phyloP scores from a whole-genome alignment of 2,113 vertebrate genomes.

The Pampusana beccarii region DNA sequence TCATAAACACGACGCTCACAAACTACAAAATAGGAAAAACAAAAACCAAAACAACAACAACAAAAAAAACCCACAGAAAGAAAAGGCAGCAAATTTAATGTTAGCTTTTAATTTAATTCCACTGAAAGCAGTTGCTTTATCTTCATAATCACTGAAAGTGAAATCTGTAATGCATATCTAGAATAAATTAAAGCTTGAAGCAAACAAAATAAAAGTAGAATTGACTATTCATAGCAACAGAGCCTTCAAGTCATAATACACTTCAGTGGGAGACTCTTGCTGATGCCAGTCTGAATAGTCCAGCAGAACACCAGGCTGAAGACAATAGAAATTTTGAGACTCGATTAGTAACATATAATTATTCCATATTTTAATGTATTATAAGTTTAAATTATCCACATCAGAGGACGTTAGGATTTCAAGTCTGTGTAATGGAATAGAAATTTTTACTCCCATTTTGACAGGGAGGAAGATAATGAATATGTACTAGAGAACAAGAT shows the following conservation, averaged over 20 bases:
- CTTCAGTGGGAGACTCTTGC: neutral
- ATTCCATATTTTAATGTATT: neutral
- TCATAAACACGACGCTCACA: slow-evolving; percentile 31
- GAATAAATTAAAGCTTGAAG: slow-evolving; percentile 44
- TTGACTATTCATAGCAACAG: neutral
- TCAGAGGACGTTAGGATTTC: neutral
- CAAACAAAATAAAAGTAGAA: slow-evolving; percentile 38
- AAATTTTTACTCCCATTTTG: slow-evolving; percentile 17
- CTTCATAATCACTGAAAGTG: neutral
- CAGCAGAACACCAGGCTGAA: neutral
- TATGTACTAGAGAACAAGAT: neutral
- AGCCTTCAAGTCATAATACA: neutral
- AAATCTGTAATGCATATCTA: neutral
- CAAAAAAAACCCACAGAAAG: neutral
- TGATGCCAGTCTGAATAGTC: neutral
- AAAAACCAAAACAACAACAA: too few species aligned
- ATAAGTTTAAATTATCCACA: slow-evolving; percentile 5
- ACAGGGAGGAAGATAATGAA: slow-evolving; percentile 20
- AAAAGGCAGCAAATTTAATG: neutral
- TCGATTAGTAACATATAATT: neutral
- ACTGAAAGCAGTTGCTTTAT: neutral
- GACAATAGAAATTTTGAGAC: neutral
- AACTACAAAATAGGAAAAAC: neutral
- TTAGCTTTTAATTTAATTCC: neutral
- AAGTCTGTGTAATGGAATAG: neutral